Conservation (phyloP, 1,140 invertebrate species). For the Apocrypta bakeri region DNA sequence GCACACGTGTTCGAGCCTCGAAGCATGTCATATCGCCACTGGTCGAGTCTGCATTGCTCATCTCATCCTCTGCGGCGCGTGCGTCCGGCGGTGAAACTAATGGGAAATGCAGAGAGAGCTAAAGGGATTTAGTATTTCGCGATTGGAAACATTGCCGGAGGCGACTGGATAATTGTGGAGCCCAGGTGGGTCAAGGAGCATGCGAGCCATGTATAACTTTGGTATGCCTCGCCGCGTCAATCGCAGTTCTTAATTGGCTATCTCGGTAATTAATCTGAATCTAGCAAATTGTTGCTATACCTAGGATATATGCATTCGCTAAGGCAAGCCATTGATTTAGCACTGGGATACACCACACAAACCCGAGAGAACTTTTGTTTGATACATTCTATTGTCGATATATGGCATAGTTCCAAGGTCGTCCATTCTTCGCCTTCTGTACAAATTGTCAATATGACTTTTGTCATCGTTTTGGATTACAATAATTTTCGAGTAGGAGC, state of each 20-base stretch:
- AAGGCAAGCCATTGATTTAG: no score
- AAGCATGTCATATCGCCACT: neutral
- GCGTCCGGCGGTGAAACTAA: neutral
- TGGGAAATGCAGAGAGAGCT: neutral
- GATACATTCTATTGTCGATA: constrained; percentile 50
- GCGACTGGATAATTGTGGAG: neutral
- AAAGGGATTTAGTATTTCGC: neutral
- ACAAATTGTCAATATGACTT: neutral
- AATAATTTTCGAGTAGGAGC: no score
- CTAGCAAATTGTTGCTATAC: constrained; percentile 49
- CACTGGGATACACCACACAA: no score
- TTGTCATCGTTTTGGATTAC: neutral
- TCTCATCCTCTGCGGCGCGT: neutral
- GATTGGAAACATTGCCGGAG: neutral
- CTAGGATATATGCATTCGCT: constrained; percentile 7
- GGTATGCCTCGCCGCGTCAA: constrained; percentile 15
- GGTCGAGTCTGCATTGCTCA: neutral
- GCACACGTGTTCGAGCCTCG: neutral
- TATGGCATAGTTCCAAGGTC: no score
- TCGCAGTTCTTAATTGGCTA: constrained; percentile 57
- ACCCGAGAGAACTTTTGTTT: constrained; percentile 49
- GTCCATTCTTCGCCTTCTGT: neutral
- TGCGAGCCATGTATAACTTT: neutral
- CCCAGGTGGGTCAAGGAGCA: neutral
- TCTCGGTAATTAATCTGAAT: constrained; percentile 55